Evolutionary conservation across 2,113 vertebrate genomes (phyloP), one percentile per base, ranked within the genome.

Genomic region (Petromus typicus): DNA sequence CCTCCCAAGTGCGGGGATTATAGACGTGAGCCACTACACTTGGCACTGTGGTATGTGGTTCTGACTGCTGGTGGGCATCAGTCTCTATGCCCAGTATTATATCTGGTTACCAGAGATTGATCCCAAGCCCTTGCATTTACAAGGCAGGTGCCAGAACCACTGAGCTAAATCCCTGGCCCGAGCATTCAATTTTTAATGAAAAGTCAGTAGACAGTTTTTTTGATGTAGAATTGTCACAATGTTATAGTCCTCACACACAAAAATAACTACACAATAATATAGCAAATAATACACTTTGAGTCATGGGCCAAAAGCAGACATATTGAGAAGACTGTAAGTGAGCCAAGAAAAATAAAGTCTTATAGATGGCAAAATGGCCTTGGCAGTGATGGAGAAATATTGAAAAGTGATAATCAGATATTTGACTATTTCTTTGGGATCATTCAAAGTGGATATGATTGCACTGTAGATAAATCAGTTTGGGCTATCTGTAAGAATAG

Each of bases 301-400:
- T 85, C 20, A 4, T 78, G 20, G 83, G 78, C 76, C 76, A 96
- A 92, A 92, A 48, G 27, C 84, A 93, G 51, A 86, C 37, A 81
- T 34, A 89, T 87, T 69, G 71, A 81, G 71, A 83, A 64, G 56
- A 30, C 64, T 95, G 78, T 86, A 95, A 95, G 69, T 43, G n/a
- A 95, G 27, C 11, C 91, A 91, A 91, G 90, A 80, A 76, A 90
- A 89, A 54, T 82, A 94, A 96, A 97, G 64, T 57, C 81, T 79
- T 91, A 67, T 54, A 79, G 79, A 84, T 85, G 86, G 56, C 25
- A 3, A 0, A 78, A 88, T 37, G 32, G 61, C 61, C 79, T 93
- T 88, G 89, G 86, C 80, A 56, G 64, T 83, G 86, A 57, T 56
- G 63, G 63, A 96, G 80, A 75, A 82, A 61, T 56, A 85, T 6